A percentile compares a stretch with the other conserved stretches of the same genome.
Evolutionary conservation across 2,888 invertebrate genomes (phyloP).

Genomic region (Spisula solida): DNA sequence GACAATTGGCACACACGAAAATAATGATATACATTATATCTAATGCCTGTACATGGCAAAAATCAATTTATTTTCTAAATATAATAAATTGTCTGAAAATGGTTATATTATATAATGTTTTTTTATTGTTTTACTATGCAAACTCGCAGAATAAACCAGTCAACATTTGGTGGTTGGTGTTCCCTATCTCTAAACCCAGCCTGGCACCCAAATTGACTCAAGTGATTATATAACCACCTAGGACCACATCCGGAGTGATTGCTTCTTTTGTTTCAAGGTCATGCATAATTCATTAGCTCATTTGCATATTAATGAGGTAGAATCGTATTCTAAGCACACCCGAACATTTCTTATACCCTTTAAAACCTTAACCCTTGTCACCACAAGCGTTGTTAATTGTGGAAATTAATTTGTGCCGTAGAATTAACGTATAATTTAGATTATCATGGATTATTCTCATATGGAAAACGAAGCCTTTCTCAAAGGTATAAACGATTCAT

Average conservation of each 20-base stretch:
- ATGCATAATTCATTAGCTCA: constrained; percentile 70
- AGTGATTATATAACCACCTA: constrained; percentile 16
- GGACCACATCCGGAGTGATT: constrained; percentile 56
- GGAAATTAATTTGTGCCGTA: constrained; percentile 66
- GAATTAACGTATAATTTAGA: constrained; percentile 64
- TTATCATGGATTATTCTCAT: constrained; percentile 74
- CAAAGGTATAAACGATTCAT: constrained; percentile 73
- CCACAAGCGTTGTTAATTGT: constrained; percentile 46
- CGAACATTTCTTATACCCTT: constrained; percentile 46
- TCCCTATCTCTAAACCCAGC: no score
- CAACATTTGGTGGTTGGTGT: no score
- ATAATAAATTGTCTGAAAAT: no score
- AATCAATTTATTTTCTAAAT: no score
- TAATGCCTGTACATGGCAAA: no score
- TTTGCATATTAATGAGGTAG: constrained; percentile 71
- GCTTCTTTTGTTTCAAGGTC: constrained; percentile 67
- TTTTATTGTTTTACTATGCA: no score
- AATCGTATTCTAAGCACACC: constrained; percentile 62
- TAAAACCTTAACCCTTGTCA: constrained; percentile 50
- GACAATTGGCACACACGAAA: no score
- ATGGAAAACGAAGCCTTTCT: constrained; percentile 80
- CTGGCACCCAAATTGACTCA: neutral
- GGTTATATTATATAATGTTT: no score
- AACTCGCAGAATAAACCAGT: no score
- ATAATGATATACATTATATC: no score